Conservation (phyloP, 2,888 invertebrate genomes). For the Cheilosia soror region DNA sequence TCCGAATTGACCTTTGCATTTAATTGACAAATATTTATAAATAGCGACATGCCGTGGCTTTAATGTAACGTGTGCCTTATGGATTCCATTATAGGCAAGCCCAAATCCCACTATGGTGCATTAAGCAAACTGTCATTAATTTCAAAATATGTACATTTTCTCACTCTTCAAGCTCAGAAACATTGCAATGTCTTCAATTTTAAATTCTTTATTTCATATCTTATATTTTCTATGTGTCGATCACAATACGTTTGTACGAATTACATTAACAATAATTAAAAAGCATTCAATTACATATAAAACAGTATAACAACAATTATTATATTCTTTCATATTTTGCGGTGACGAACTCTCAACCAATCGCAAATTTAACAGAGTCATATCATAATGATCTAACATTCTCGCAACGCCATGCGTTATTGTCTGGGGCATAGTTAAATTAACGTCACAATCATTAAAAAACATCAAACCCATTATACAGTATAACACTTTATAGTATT, state of each 20-base stretch:
- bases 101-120: too few relatives aligned
- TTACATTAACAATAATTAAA: slow-evolving; percentile 38
- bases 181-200: not conserved
- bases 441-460: slow-evolving; percentile 3
- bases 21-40: too few relatives aligned
- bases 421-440: slow-evolving; percentile 29
- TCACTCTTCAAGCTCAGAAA: too few relatives aligned
- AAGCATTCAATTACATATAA: slow-evolving; percentile 45
- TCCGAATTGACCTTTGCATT: too few relatives aligned
- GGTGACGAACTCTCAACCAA: slow-evolving; percentile 5
- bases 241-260: slow-evolving; percentile 47
- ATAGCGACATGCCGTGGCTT: too few relatives aligned
- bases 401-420: slow-evolving; percentile 22
- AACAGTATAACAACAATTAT: slow-evolving; percentile 36
- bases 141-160: too few relatives aligned
- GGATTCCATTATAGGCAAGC: too few relatives aligned
- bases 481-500: slow-evolving; percentile 5
- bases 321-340: slow-evolving; percentile 2
- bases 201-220: slow-evolving; percentile 23
- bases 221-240: slow-evolving; percentile 19
- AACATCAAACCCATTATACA: slow-evolving; percentile 3
- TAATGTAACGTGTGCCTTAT: too few relatives aligned
- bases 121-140: too few relatives aligned
- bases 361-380: not conserved
- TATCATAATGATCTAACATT: not conserved